Base-by-base conservation (phyloP, 2,888 invertebrate species). In the Teleogryllus oceanicus region DNA sequence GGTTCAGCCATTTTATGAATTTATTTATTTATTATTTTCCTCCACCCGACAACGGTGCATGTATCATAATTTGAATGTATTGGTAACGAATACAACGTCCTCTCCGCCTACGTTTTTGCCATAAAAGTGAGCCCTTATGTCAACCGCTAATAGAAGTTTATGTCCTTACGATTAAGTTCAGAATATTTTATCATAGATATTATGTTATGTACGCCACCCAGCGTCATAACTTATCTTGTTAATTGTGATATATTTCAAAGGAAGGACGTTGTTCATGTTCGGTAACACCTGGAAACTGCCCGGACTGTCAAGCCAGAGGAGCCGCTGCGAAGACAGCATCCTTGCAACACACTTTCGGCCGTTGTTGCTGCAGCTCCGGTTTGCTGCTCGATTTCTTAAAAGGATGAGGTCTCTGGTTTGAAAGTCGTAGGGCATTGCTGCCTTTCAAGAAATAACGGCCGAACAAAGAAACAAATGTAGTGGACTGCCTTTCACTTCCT, bases 41-140 rank as follows among this genome's bases (percentile, higher is more conserved):
- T 62, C 10, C 62, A n/a, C 62, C 62, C 62, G 37, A 37, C 37
- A 37, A 62, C 62, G 13, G 16, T n/a, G 62, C 62, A 62, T 62
- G 62, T 13, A 62, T 62, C 62, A 62, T 62, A 62, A 62, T 62
- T 62, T 62, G 62, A 62, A 62, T 62, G 62, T 62, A 62, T 62
- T 62, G 62, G 62, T 62, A 62, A 62, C 62, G 62, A 62, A 62
- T 62, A 13, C 16, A 62, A 62, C n/a, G n/a, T n/a, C 13, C 62
- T 18, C 62, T 62, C 62, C 62, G n/a, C 62, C 62, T 62, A 62
- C 62, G 62, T 62, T 62, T n/a, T n/a, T 62, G 62, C 62, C 13
- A n/a, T 62, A 62, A 62, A 62, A 62, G 62, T 62, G 62, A 16
- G 62, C 62, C 62, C n/a, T 62, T 62, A n/a, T n/a, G 62, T 62